Base-by-base conservation (phyloP, 2,888 invertebrate species). In the Microctonus aethiopoides region DNA sequence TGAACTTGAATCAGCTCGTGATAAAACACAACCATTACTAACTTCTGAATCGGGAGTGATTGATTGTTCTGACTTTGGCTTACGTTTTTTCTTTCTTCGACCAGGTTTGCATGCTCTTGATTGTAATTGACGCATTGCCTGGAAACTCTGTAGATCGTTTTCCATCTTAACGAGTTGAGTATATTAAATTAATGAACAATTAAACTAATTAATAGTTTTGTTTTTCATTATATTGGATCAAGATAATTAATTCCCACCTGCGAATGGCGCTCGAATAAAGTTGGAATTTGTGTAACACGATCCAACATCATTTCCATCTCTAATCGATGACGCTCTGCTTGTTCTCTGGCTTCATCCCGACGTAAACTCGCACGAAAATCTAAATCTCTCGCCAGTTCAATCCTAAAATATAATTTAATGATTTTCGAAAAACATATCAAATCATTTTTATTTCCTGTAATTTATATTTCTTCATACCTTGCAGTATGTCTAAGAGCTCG, bases 261-360 rank as follows among this genome's bases (percentile, higher is more conserved):
- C 56, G 92, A 91, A 80, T 91, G 91, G 74, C 92, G 87, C 83
- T 93, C 92, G 79, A 93, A 93, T 6, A 93, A 88, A 78, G 92
- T 90, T 0, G 93, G 93, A 76, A 92, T 92, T 75, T 89, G 89
- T 67, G 91, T 91, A 0, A 93, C 93, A 75, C 93, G 88, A 24
- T 91, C 91, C 74, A 92, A 87, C 92, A 93, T 93, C 75, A 91
- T 83, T 80, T 92, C 91, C 93, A 93, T 93, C 78, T 92, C 90
- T 72, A 92, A 89, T 1, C 90, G 89, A 79, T 92, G 91, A 80
- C 92, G 91, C 79, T 92, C 92, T 20, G 89, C 89, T 72, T 92
- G 88, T 82, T 92, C 89, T 76, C 90, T 87, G 70, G 92, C 93
- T 82, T 93, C 93, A 63, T 92, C 92, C 29, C 91, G 89, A 10